These are phyloP conservation scores for Gallinago media DNA, from an alignment of 2,113 vertebrate genomes.

Conservation along the genomic window DNA sequence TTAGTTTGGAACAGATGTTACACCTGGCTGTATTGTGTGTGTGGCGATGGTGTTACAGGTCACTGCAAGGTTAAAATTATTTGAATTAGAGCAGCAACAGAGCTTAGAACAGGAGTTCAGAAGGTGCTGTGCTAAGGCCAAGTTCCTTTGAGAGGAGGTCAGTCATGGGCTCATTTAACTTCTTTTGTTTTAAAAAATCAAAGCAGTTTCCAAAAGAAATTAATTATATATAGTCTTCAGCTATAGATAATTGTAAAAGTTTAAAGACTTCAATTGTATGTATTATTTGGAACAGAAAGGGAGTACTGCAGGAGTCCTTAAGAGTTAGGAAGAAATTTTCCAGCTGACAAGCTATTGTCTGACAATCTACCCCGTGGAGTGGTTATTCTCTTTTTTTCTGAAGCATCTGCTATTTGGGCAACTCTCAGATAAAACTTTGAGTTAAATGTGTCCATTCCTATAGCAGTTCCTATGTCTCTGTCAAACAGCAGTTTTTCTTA, in stretches of 20 bases:
- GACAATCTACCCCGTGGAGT: background rate
- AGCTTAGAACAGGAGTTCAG: background rate
- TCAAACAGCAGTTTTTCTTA: background rate
- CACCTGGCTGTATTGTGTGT: background rate
- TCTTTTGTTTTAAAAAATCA: slow-evolving; percentile 5
- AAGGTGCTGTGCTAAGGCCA: background rate
- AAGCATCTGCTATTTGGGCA: background rate
- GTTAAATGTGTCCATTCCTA: background rate
- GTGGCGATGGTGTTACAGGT: background rate
- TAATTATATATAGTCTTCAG: background rate
- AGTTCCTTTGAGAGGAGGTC: background rate
- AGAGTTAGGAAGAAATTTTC: background rate
- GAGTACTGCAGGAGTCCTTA: background rate
- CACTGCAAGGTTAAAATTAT: background rate
- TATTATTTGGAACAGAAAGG: background rate
- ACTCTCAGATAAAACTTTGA: background rate
- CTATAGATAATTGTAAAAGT: background rate
- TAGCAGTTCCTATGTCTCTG: background rate
- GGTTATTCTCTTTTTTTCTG: background rate
- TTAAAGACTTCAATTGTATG: background rate
- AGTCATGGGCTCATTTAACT: background rate
- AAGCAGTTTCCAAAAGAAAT: background rate
- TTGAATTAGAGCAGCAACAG: background rate
- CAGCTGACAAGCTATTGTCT: background rate
- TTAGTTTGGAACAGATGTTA: background rate